These are phyloP conservation scores for Mylabris phalerata DNA, from an alignment of 1,140 invertebrate species.

Conservation along the genomic window DNA sequence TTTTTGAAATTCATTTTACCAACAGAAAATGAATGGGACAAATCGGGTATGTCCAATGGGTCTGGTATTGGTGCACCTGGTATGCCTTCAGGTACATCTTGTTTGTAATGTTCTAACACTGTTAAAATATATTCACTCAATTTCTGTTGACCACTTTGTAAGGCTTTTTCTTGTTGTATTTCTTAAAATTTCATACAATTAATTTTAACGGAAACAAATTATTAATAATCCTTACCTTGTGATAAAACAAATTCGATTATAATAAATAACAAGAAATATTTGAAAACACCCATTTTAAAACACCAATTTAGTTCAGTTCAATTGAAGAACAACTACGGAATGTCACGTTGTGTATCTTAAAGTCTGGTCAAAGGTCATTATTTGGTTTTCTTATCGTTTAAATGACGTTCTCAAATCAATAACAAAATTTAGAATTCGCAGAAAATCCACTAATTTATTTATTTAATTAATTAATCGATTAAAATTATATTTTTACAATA, in stretches of 20 bases:
- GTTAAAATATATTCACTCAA: slow-evolving; percentile 62
- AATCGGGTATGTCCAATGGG: slow-evolving; percentile 70
- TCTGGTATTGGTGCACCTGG: slow-evolving; percentile 70
- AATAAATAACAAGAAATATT: background rate
- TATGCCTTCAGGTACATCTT: slow-evolving; percentile 68
- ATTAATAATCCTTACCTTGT: too few species aligned
- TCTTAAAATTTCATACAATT: background rate
- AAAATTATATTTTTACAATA: background rate
- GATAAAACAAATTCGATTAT: too few species aligned
- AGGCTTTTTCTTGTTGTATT: background rate
- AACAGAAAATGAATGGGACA: slow-evolving; percentile 63
- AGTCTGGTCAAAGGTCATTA: slow-evolving; percentile 8
- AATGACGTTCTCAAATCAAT: slow-evolving; percentile 2
- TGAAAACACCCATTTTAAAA: slow-evolving; percentile 7
- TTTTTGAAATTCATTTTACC: slow-evolving; percentile 65
- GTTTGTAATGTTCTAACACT: slow-evolving; percentile 75
- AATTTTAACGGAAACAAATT: too few species aligned
- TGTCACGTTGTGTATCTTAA: slow-evolving; percentile 3
- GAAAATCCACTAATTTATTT: too few species aligned
- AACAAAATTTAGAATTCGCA: too few species aligned
- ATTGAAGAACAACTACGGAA: slow-evolving; percentile 6
- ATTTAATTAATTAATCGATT: background rate
- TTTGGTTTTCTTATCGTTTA: slow-evolving; percentile 1
- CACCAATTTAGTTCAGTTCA: slow-evolving; percentile 1
- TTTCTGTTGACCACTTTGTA: slow-evolving; percentile 50